phyloP scores from a whole-genome alignment of 2,888 invertebrate species.

The Apamea sordens region DNA sequence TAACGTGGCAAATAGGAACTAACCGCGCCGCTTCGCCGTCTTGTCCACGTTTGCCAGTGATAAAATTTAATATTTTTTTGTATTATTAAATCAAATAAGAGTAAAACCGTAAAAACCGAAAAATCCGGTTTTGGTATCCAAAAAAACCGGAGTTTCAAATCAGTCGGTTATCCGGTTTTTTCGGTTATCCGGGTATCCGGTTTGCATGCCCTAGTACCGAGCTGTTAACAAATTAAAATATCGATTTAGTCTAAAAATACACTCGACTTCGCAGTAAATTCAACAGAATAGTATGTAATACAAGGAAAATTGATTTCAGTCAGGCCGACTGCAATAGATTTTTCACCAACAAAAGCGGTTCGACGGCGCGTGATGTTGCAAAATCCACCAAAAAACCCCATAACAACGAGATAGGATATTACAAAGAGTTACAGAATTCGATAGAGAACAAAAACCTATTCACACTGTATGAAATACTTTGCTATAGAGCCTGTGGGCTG shows the following conservation, averaged over 20 bases:
- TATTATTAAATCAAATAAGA: too few species aligned
- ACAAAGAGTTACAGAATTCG: conserved; percentile 31
- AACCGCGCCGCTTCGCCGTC: too few species aligned
- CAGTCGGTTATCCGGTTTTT: too few species aligned
- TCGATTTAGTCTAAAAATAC: conserved; percentile 28
- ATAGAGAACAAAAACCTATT: conserved; percentile 28
- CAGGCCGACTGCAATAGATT: conserved; percentile 13
- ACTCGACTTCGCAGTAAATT: not conserved
- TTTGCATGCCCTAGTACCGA: too few species aligned
- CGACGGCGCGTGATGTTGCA: conserved; percentile 34
- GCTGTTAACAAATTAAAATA: conserved; percentile 31
- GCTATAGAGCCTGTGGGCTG: conserved; percentile 18
- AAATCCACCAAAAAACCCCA: conserved; percentile 24
- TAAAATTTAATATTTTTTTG: too few species aligned
- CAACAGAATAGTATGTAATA: not conserved
- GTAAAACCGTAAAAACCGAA: too few species aligned
- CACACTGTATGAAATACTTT: conserved; percentile 34
- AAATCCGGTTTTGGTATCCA: too few species aligned
- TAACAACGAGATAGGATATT: conserved; percentile 5
- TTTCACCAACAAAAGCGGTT: conserved; percentile 16
- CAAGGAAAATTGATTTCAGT: not conserved
- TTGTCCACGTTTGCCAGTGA: too few species aligned
- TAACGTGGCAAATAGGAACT: too few species aligned
- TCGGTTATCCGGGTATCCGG: too few species aligned
- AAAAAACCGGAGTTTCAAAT: too few species aligned